Conservation (phyloP, 2,888 invertebrate genomes). For the Keiferia lycopersicella region DNA sequence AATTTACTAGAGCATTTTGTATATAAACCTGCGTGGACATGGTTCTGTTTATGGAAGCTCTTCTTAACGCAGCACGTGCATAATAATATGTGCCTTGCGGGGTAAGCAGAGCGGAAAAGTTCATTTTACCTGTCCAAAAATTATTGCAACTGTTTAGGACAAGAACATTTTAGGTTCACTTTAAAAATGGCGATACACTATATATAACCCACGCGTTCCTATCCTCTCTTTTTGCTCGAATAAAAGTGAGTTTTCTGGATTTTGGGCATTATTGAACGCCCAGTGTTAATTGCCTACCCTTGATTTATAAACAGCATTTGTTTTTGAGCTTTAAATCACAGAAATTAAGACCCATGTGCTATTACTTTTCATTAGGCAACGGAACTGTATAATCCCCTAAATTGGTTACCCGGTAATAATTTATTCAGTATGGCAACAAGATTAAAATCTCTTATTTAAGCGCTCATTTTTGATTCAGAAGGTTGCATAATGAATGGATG, state of each 20-base stretch:
- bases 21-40: too few species aligned
- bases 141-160: too few species aligned
- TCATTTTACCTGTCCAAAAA: too few species aligned
- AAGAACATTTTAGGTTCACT: too few species aligned
- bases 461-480: conserved; percentile 4
- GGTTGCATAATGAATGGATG: background rate
- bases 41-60: too few species aligned
- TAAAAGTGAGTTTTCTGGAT: too few species aligned
- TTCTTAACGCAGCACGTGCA: too few species aligned
- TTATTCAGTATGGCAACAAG: background rate
- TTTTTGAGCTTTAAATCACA: background rate
- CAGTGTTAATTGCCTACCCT: background rate
- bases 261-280: too few species aligned
- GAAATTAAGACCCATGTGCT: background rate
- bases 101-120: background rate
- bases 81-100: background rate
- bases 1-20: too few species aligned
- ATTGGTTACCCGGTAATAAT: conserved; percentile 1
- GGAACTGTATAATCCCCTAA: background rate
- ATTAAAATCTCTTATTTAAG: background rate
- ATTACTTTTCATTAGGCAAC: conserved; percentile 1
- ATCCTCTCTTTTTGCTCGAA: too few species aligned
- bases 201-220: too few species aligned
- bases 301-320: background rate
- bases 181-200: too few species aligned